A percentile compares a stretch with the other conserved stretches of the same genome.
Evolutionary conservation across 2,888 invertebrate genomes (phyloP).

Genomic region (Neoaliturus tenellus): DNA sequence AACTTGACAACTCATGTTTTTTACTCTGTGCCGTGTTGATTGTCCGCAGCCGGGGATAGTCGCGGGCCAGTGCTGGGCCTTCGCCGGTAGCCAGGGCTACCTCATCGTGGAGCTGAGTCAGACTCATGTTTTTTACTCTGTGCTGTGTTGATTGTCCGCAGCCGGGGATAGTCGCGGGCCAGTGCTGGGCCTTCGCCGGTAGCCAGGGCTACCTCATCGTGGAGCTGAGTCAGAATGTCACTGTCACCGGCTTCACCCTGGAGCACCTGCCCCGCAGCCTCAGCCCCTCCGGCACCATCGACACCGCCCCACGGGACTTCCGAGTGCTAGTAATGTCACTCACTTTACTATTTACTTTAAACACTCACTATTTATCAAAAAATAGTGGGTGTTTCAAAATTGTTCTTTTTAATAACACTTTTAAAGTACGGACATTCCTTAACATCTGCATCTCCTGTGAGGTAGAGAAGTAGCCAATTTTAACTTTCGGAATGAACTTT

Average conservation of each 20-base stretch:
- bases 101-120: slow-evolving; percentile 80
- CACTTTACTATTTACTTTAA: too few relatives aligned
- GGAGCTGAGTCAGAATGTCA: slow-evolving; percentile 74
- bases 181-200: slow-evolving; percentile 98
- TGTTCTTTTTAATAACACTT: too few relatives aligned
- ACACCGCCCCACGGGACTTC: slow-evolving; percentile 94
- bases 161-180: slow-evolving; percentile 90
- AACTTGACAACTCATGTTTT: too few relatives aligned
- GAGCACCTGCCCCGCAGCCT: slow-evolving; percentile 93
- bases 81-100: slow-evolving; percentile 87
- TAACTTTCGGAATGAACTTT: too few relatives aligned
- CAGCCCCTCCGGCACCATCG: slow-evolving; percentile 89
- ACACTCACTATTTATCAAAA: too few relatives aligned
- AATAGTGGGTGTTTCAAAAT: too few relatives aligned
- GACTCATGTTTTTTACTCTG: too few relatives aligned
- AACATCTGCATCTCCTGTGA: too few relatives aligned
- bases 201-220: slow-evolving; percentile 83
- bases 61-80: slow-evolving; percentile 98
- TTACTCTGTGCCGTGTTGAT: too few relatives aligned
- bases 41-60: slow-evolving; percentile 83
- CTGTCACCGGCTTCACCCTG: slow-evolving; percentile 84
- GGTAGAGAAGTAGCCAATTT: too few relatives aligned
- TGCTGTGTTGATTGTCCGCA: too few relatives aligned
- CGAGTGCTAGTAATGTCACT: slow-evolving; percentile 88
- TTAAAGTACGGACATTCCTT: too few relatives aligned